A percentile compares a stretch with the other conserved stretches of the same genome.
Evolutionary conservation across 2,113 vertebrate species (phyloP).

Genomic region (Hymenochirus boettgeri): DNA sequence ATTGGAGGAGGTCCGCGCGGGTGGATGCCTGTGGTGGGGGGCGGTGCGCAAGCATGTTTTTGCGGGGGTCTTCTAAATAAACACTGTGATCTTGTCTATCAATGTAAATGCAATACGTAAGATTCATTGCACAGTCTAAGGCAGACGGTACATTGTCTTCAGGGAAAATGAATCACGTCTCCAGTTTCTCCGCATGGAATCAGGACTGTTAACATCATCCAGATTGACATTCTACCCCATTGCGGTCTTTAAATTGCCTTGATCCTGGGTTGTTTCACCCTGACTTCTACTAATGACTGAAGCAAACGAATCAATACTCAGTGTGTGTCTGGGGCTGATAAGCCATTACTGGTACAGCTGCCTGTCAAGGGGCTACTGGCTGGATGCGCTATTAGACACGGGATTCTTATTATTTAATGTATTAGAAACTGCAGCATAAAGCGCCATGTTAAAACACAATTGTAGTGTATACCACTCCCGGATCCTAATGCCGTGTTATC

Average conservation of each 20-base stretch:
- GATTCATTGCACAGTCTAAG: background rate
- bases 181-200: background rate
- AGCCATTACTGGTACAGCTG: slow-evolving; percentile 1
- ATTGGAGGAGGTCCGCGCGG: too few relatives aligned
- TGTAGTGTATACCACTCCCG: too few relatives aligned
- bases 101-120: background rate
- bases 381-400: slow-evolving; percentile 6
- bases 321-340: slow-evolving; percentile 32
- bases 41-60: too few relatives aligned
- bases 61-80: too few relatives aligned
- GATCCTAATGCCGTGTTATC: too few relatives aligned
- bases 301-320: slow-evolving; percentile 34
- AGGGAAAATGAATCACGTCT: background rate
- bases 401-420: background rate
- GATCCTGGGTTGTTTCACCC: slow-evolving; percentile 37
- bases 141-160: background rate
- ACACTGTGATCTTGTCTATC: too few relatives aligned
- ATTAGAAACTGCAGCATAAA: background rate
- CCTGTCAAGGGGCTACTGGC: background rate
- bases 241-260: slow-evolving; percentile 33
- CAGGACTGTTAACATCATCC: background rate
- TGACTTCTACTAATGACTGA: slow-evolving; percentile 32
- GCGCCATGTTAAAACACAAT: slow-evolving; percentile 1
- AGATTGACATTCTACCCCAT: slow-evolving; percentile 20
- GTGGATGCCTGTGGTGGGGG: too few relatives aligned